Conservation (phyloP, 1,140 invertebrate species). For the Drosophila lini region DNA sequence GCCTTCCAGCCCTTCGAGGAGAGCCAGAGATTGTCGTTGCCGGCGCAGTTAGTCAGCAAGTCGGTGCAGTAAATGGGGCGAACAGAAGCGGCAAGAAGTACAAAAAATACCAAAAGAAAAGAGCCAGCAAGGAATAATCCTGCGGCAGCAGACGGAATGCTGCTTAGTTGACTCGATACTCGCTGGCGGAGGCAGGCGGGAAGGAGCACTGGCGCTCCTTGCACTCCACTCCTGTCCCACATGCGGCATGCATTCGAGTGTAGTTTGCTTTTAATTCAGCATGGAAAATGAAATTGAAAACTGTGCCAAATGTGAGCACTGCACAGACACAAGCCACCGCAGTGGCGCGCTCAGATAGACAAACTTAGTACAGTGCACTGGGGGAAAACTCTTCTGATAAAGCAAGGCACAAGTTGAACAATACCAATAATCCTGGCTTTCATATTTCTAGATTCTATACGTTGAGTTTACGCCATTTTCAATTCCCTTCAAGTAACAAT, state of each 20-base stretch:
- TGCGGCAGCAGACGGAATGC: slow-evolving; percentile 52
- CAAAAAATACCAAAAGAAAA: slow-evolving; percentile 29
- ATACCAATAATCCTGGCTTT: background rate
- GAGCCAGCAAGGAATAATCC: slow-evolving; percentile 34
- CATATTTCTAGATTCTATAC: too few relatives aligned
- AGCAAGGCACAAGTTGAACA: too few relatives aligned
- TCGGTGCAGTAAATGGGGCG: slow-evolving; percentile 59
- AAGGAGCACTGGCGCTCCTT: slow-evolving; percentile 12
- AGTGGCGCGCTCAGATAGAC: slow-evolving; percentile 21
- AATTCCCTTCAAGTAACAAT: too few relatives aligned
- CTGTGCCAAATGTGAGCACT: slow-evolving; percentile 62
- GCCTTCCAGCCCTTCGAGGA: slow-evolving; percentile 11
- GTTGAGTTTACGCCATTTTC: too few relatives aligned
- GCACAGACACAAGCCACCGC: slow-evolving; percentile 26
- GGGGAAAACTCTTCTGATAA: background rate
- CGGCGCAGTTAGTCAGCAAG: slow-evolving; percentile 53
- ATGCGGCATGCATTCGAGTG: slow-evolving; percentile 50
- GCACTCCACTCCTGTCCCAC: background rate
- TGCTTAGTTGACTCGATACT: slow-evolving; percentile 24
- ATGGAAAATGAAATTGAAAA: slow-evolving; percentile 75
- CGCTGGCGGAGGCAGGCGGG: background rate
- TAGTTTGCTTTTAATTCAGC: slow-evolving; percentile 68
- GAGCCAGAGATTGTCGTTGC: slow-evolving; percentile 46
- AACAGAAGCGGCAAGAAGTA: slow-evolving; percentile 23
- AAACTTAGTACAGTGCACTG: slow-evolving; percentile 9